phyloP scores from a whole-genome alignment of 2,113 vertebrate species.

The Gymnogyps californianus region DNA sequence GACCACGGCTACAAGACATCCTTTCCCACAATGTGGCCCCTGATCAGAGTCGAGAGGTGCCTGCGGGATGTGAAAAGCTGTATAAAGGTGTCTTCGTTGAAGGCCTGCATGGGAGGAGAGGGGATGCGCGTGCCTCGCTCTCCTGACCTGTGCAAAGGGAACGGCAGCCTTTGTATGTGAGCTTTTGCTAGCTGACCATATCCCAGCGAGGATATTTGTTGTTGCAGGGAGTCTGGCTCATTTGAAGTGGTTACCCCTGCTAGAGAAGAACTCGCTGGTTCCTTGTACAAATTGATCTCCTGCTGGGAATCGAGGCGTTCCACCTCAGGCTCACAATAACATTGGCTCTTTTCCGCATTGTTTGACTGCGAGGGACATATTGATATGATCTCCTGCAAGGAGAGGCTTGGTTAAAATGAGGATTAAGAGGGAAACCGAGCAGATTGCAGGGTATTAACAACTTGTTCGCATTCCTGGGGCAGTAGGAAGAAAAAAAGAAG shows the following conservation, averaged over 20 bases:
- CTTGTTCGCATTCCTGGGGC: slow-evolving; percentile 18
- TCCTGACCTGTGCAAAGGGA: background rate
- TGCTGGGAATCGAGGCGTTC: slow-evolving; percentile 34
- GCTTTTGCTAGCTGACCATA: background rate
- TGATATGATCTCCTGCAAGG: slow-evolving; percentile 17
- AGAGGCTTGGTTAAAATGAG: background rate
- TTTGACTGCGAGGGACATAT: background rate
- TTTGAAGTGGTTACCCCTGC: background rate
- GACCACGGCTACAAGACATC: rapidly evolving
- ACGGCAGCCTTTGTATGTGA: background rate
- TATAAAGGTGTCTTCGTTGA: rapidly evolving
- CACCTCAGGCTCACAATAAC: slow-evolving; percentile 50
- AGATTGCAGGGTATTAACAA: slow-evolving; percentile 41
- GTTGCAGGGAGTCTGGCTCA: background rate
- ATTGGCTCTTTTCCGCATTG: background rate
- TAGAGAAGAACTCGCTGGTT: background rate
- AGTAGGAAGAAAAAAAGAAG: background rate
- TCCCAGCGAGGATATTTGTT: background rate
- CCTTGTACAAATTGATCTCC: slow-evolving; percentile 41
- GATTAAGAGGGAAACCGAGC: slow-evolving; percentile 2
- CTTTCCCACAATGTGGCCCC: rapidly evolving
- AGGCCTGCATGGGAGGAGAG: background rate
- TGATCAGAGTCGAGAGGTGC: rapidly evolving
- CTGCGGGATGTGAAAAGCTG: background rate
- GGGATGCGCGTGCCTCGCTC: rapidly evolving